Conservation (phyloP, 2,797 vertebrate species). For the Lithobates sylvaticus region DNA sequence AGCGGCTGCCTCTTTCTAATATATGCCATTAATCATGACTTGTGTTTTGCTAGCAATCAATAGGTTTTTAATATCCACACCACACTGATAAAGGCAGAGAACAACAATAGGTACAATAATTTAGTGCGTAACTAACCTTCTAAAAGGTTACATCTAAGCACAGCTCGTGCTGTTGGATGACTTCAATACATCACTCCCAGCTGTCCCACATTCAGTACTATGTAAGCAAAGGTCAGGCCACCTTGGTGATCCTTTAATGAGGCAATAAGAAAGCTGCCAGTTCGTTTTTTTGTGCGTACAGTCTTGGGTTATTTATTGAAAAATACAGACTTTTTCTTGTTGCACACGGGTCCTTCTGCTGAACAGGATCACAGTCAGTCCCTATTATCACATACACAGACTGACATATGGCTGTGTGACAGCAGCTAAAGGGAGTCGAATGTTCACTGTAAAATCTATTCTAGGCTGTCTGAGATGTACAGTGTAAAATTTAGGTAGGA, state of each 20-base stretch:
- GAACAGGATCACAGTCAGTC: not conserved
- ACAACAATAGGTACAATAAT: slow-evolving; percentile 30
- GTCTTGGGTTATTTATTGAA: slow-evolving; percentile 49
- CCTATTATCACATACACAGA: not conserved
- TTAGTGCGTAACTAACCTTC: slow-evolving; percentile 51
- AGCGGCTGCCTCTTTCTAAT: slow-evolving; percentile 30
- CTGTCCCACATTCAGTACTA: slow-evolving; percentile 38
- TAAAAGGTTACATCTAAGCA: slow-evolving; percentile 57
- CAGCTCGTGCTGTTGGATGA: slow-evolving; percentile 37
- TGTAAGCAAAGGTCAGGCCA: slow-evolving; percentile 52
- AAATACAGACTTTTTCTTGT: not conserved
- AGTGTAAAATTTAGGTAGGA: too few relatives aligned
- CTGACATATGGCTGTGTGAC: not conserved
- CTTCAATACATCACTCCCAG: slow-evolving; percentile 52
- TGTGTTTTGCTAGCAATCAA: slow-evolving; percentile 49
- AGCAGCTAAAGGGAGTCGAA: too few relatives aligned
- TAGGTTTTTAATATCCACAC: slow-evolving; percentile 53
- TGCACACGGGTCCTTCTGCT: not conserved
- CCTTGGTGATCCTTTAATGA: slow-evolving; percentile 66
- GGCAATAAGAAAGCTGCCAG: slow-evolving; percentile 73
- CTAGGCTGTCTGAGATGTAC: too few relatives aligned
- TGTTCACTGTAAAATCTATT: not conserved
- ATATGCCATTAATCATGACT: slow-evolving; percentile 42
- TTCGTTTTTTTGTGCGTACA: slow-evolving; percentile 69
- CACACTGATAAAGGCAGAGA: slow-evolving; percentile 31